Evolutionary conservation across 2,888 invertebrate species (phyloP), one percentile per base, ranked within the genome.

Genomic region (Poecilus cupreus): DNA sequence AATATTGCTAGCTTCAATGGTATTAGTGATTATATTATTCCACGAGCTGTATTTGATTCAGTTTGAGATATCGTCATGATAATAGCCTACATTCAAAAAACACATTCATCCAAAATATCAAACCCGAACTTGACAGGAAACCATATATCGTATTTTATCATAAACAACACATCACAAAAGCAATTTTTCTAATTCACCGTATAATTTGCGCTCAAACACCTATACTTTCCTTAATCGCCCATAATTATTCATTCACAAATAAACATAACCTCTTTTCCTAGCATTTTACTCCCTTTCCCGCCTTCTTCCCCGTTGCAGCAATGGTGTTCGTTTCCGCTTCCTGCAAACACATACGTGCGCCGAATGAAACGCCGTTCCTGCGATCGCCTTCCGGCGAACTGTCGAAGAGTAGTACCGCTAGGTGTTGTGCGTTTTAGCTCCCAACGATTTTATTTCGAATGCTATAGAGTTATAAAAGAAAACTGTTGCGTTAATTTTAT

Each of bases 331-430:
- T 74, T 77, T 77, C 76, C 57, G 57, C 26, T 77, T 77, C 76
- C 76, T 77, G 76, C 74, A 64, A 77, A 57, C 37, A 51, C 75
- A 75, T 77, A 77, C 76, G 76, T 77, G 76, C 13, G 18, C 13
- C 37, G 76, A 77, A 77, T 77, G 39, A 77, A 77, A 57, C n/a
- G 26, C 24, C 60, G 60, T 43, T 13, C 43, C 43, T 43, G 43
- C 43, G 43, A 1, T 43, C 13, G 1, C n/a, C 43, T 43, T 43
- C 43, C 43, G n/a, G 4, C 11, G 13, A 1, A n/a, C n/a, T n/a
- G n/a, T n/a, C 11, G 43, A 13, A 10, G 8, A 4, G n/a, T 13
- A n/a, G 43, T 43, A 10, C 43, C 3, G n/a, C n/a, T 43, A n/a
- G n/a, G 13, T n/a, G 11, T 2, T n/a, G 13, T n/a, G 43, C 43